Conservation (phyloP, 2,113 vertebrate genomes). For the Forbesichthys papilliferus region DNA sequence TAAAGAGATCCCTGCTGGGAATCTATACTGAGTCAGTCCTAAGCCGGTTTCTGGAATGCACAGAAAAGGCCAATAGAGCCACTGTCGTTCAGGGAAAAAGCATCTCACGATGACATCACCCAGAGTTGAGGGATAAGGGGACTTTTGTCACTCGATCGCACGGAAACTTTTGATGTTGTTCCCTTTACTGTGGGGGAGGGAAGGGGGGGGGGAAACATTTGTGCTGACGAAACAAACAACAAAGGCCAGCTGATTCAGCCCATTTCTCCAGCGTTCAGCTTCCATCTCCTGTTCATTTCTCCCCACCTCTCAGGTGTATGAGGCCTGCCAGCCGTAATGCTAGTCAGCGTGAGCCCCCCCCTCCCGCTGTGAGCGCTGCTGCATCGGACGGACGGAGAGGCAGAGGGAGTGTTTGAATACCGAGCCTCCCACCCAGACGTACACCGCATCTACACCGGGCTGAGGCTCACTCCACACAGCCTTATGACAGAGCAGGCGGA, state of each 20-base stretch:
- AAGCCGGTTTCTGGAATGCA: conserved; percentile 34
- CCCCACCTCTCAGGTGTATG: conserved; percentile 60
- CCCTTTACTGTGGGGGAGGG: conserved; percentile 20
- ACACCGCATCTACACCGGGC: conserved; percentile 71
- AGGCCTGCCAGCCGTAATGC: conserved; percentile 68
- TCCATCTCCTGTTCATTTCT: conserved; percentile 65
- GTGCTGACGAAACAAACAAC: conserved; percentile 63
- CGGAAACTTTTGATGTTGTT: conserved; percentile 49
- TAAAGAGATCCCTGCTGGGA: conserved; percentile 32
- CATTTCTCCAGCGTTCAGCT: conserved; percentile 54
- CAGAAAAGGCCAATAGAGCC: conserved; percentile 13
- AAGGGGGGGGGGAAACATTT: conserved; percentile 29
- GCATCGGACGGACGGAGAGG: conserved; percentile 55
- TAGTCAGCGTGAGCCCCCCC: conserved; percentile 62
- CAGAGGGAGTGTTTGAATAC: conserved; percentile 75
- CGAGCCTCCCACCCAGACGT: conserved; percentile 70
- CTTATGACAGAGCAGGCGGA: conserved; percentile 66
- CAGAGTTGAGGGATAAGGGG: conserved; percentile 10
- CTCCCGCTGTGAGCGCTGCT: conserved; percentile 53
- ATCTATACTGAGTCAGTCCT: conserved; percentile 37
- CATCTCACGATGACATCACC: conserved; percentile 52
- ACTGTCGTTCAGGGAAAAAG: conserved; percentile 37
- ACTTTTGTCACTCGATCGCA: conserved; percentile 55
- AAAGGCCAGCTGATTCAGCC: conserved; percentile 58
- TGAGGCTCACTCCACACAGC: conserved; percentile 59